phyloP scores from a whole-genome alignment of 2,113 vertebrate species.

The Toxotes jaculatrix region DNA sequence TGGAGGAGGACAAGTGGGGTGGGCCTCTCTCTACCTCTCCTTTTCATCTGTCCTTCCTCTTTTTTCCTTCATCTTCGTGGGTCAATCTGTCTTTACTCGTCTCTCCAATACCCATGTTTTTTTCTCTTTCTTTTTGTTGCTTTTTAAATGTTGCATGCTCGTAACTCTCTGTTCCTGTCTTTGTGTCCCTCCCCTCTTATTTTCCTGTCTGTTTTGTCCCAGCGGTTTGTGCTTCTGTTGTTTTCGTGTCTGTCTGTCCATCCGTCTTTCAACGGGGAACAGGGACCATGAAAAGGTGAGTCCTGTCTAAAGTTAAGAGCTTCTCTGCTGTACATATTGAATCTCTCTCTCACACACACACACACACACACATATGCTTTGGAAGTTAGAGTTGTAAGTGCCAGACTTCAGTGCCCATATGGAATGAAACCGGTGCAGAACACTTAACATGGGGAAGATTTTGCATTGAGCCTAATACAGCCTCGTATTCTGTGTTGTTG shows the following conservation, averaged over 20 bases:
- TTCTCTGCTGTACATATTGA: slow-evolving; percentile 5
- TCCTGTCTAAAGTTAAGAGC: slow-evolving; percentile 60
- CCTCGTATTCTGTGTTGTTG: not conserved
- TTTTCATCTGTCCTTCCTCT: slow-evolving; percentile 42
- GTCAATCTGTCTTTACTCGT: slow-evolving; percentile 22
- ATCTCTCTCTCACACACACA: not conserved
- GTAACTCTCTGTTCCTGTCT: slow-evolving; percentile 13
- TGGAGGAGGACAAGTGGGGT: slow-evolving; percentile 63
- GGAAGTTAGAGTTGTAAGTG: slow-evolving; percentile 24
- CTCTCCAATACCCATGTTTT: not conserved
- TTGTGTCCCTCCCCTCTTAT: slow-evolving; percentile 9
- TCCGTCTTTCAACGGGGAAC: slow-evolving; percentile 40
- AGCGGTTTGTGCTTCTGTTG: slow-evolving; percentile 23
- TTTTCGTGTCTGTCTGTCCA: slow-evolving; percentile 36
- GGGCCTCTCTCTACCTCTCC: slow-evolving; percentile 56
- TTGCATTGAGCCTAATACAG: not conserved
- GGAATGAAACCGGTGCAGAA: slow-evolving; percentile 10
- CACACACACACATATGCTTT: not conserved
- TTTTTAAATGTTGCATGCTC: slow-evolving; percentile 31
- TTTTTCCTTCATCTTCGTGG: slow-evolving; percentile 29
- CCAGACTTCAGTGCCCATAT: not conserved
- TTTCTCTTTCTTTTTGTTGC: not conserved
- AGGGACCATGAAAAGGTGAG: slow-evolving; percentile 71
- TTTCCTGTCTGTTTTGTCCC: slow-evolving; percentile 22
- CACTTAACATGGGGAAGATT: not conserved